phyloP scores from a whole-genome alignment of 2,113 vertebrate species.

The Plecotus auritus region DNA sequence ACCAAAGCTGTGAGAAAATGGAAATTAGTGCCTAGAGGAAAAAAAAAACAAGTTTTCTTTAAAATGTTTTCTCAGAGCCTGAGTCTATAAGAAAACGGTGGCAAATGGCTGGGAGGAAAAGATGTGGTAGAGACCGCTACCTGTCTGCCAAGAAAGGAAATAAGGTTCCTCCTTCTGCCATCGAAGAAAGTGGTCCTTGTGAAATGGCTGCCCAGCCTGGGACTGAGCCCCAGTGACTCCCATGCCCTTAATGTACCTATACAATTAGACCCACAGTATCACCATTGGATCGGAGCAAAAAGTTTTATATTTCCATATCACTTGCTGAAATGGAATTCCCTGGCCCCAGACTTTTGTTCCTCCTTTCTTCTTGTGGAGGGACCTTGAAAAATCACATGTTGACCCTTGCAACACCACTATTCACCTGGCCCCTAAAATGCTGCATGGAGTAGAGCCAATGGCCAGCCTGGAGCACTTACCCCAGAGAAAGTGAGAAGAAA shows the following conservation, averaged over 20 bases:
- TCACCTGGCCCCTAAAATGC: not conserved
- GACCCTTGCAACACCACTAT: not conserved
- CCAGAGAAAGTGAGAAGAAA: not conserved
- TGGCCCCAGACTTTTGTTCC: not conserved
- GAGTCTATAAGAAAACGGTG: not conserved
- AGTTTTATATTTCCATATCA: not conserved
- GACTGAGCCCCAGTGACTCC: not conserved
- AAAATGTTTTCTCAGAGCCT: not conserved
- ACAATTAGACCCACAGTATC: not conserved
- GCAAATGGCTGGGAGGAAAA: not conserved
- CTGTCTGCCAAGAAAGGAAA: not conserved
- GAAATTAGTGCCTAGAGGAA: not conserved
- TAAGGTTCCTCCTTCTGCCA: not conserved
- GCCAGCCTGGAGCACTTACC: not conserved
- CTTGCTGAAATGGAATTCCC: not conserved
- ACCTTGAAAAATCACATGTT: not conserved
- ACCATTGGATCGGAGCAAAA: not conserved
- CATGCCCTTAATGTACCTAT: not conserved
- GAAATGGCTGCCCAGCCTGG: not conserved
- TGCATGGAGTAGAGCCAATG: not conserved
- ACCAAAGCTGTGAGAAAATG: not conserved
- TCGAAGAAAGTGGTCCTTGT: not conserved
- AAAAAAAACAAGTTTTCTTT: not conserved
- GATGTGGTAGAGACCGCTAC: not conserved
- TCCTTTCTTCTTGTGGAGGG: not conserved